phyloP scores from a whole-genome alignment of 2,888 invertebrate species.

The Hemistola chrysoprasaria region DNA sequence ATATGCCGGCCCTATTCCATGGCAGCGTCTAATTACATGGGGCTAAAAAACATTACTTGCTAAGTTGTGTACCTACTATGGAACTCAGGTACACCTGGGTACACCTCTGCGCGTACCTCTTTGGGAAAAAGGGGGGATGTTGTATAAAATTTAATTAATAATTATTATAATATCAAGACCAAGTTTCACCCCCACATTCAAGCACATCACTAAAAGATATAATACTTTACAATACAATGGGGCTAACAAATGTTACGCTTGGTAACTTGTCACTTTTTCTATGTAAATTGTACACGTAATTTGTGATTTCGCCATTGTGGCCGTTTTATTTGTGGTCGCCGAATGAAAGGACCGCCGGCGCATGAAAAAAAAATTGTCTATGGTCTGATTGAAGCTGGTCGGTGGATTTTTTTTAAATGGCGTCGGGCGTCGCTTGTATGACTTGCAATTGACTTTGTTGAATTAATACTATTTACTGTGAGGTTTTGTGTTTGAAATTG shows the following conservation, averaged over 20 bases:
- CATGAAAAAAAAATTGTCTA: slow-evolving; percentile 24
- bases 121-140: too few species aligned
- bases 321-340: slow-evolving; percentile 39
- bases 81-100: too few species aligned
- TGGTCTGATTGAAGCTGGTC: slow-evolving; percentile 22
- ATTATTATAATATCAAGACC: not conserved
- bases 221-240: slow-evolving; percentile 71
- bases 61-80: too few species aligned
- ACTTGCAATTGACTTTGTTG: too few species aligned
- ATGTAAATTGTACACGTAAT: slow-evolving; percentile 74
- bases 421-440: too few species aligned
- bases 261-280: slow-evolving; percentile 72
- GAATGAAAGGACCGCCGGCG: slow-evolving; percentile 24
- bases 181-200: not conserved
- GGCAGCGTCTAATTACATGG: too few species aligned
- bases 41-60: too few species aligned
- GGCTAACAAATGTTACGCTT: slow-evolving; percentile 70
- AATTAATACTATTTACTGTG: too few species aligned
- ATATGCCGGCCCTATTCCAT: too few species aligned
- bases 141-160: too few species aligned
- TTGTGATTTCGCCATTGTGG: slow-evolving; percentile 59
- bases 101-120: too few species aligned
- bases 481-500: too few species aligned
- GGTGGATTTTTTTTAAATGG: not conserved
- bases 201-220: slow-evolving; percentile 40